Base-by-base conservation (phyloP, 2,888 invertebrate genomes). In the Callimorpha dominula region DNA sequence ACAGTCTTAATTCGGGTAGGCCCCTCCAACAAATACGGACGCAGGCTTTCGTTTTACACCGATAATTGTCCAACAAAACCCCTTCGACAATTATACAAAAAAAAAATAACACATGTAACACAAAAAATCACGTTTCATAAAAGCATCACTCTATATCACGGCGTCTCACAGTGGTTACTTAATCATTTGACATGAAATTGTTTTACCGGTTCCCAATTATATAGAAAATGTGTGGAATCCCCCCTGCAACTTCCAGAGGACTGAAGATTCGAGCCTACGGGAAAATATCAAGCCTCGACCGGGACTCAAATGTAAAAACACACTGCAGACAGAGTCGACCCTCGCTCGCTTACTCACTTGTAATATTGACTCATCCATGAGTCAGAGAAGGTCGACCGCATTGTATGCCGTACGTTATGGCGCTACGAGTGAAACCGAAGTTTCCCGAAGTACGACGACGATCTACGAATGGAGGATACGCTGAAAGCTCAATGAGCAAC, bases 211-310 rank as follows among this genome's bases (percentile, higher is more conserved):
- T 78, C 70, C 68, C 73, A 71, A 77, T 75, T 68, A 74, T 75
- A 70, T 75, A 72, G 76, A 73, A 81, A 79, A 80, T 77, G 75
- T 84, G 88, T 86, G 78, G 79, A 75, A 78, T 81, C 85, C 86
- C 81, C 88, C 75, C 85, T 81, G 82, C 86, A 86, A 79, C 85
- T 88, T 91, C 89, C 89, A 91, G 91, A 85, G 87, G 87, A 95
- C 94, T 94, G 92, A 92, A 88, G 88, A 88, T 88, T 90, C 89
- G 91, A 93, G 91, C 92, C 93, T 94, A 93, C 93, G 90, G 93
- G 94, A 95, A 94, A 94, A 93, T 91, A 89, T 91, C 89, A 91
- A 93, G 92, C 93, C 92, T 91, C 91, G 90, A 88, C 92, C 93
- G 93, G 94, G 95, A 93, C 89, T 89, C 88, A 80, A 89, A 87